These are phyloP conservation scores for Drosophila bunnanda DNA, from an alignment of 2,888 invertebrate genomes.

Conservation along the genomic window DNA sequence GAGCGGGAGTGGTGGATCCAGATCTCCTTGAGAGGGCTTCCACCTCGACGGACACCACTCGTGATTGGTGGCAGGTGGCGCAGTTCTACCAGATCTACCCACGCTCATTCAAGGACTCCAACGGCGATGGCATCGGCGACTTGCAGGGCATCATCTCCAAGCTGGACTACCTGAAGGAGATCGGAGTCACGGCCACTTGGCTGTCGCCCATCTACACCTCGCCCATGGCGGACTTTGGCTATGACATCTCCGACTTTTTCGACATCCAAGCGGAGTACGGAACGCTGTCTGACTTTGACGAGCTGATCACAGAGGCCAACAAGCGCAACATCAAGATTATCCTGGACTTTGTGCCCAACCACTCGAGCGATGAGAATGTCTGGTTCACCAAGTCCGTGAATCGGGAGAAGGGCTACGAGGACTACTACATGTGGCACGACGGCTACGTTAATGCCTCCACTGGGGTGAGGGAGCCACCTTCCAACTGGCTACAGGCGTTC, in stretches of 20 bases:
- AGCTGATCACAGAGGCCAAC: conserved; percentile 86
- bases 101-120: conserved; percentile 92
- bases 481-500: conserved; percentile 86
- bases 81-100: conserved; percentile 94
- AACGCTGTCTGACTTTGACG: conserved; percentile 88
- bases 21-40: conserved; percentile 46
- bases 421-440: conserved; percentile 91
- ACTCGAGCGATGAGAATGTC: conserved; percentile 91
- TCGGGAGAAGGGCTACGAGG: conserved; percentile 87
- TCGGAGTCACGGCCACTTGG: conserved; percentile 89
- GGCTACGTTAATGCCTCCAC: conserved; percentile 84
- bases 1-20: conserved; percentile 39
- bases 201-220: conserved; percentile 90
- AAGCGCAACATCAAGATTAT: conserved; percentile 85
- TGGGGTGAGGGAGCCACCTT: conserved; percentile 72
- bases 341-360: conserved; percentile 90
- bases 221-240: conserved; percentile 91
- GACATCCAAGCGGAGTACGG: conserved; percentile 90
- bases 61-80: conserved; percentile 93
- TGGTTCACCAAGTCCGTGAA: conserved; percentile 93
- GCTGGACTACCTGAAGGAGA: conserved; percentile 88
- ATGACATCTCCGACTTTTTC: conserved; percentile 90
- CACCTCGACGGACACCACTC: conserved; percentile 45
- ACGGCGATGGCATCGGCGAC: conserved; percentile 94
- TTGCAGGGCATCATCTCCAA: conserved; percentile 88